Conservation (phyloP, 2,888 invertebrate species). For the Caenorhabditis sp. region DNA sequence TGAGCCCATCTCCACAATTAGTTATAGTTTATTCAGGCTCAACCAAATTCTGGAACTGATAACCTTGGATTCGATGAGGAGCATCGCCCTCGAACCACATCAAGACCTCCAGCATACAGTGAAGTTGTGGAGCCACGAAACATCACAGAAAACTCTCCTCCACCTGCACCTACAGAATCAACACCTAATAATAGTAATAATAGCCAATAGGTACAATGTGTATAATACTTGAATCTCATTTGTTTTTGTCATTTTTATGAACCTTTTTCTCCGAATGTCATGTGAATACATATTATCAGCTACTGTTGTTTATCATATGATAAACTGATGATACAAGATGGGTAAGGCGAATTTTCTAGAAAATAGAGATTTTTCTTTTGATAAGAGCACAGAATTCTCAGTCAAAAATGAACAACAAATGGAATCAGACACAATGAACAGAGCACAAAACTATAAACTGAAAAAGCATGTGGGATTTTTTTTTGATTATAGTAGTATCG, state of each 20-base stretch:
- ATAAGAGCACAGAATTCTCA: too few species aligned
- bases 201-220: background rate
- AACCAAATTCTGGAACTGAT: background rate
- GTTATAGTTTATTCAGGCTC: background rate
- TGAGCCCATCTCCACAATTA: background rate
- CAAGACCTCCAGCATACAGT: conserved; percentile 32
- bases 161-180: background rate
- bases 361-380: too few species aligned
- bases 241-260: background rate
- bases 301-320: background rate
- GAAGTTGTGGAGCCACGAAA: conserved; percentile 28
- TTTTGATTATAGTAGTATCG: too few species aligned
- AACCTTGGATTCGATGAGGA: conserved; percentile 12
- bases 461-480: too few species aligned
- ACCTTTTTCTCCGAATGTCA: background rate
- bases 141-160: conserved; percentile 13
- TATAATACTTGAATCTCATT: background rate
- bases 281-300: background rate
- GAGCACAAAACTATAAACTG: too few species aligned
- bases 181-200: too few species aligned
- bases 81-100: conserved; percentile 12
- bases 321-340: background rate
- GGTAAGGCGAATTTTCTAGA: background rate
- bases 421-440: too few species aligned
- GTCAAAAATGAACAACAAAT: too few species aligned